A percentile compares a stretch with the other conserved stretches of the same genome.
Conservation (phyloP, 2,888 invertebrate species). For the Synergus japonicus region DNA sequence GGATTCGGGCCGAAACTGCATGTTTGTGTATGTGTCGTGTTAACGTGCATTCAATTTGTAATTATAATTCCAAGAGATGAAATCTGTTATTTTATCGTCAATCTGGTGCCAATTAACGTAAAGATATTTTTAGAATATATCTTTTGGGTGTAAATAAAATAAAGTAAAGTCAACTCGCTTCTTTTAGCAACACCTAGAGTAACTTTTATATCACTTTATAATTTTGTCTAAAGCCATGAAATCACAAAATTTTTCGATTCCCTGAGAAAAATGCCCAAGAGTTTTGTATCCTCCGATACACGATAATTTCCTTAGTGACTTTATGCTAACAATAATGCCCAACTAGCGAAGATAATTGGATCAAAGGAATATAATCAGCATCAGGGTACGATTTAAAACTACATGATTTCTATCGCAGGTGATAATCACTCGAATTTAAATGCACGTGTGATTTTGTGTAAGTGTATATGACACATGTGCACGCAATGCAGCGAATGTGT, state of each 20-base stretch:
- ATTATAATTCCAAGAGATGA: not conserved
- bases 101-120: slow-evolving; percentile 25
- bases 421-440: slow-evolving; percentile 13
- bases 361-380: slow-evolving; percentile 24
- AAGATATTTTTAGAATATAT: slow-evolving; percentile 36
- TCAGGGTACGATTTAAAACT: not conserved
- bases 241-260: slow-evolving; percentile 41
- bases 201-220: slow-evolving; percentile 35
- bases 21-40: slow-evolving; percentile 62
- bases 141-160: not conserved
- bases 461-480: slow-evolving; percentile 39
- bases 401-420: not conserved
- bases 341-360: slow-evolving; percentile 27
- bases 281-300: slow-evolving; percentile 26
- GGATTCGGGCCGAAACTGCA: slow-evolving; percentile 76
- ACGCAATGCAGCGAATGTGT: slow-evolving; percentile 33
- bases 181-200: slow-evolving; percentile 17
- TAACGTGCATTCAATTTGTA: slow-evolving; percentile 46
- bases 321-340: slow-evolving; percentile 38
- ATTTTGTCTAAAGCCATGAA: slow-evolving; percentile 41
- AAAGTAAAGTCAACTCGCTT: not conserved
- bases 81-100: not conserved
- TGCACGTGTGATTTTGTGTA: slow-evolving; percentile 33
- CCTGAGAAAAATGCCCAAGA: slow-evolving; percentile 42
- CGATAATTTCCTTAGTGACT: slow-evolving; percentile 37